These are phyloP conservation scores for Varanus salvator DNA, from an alignment of 2,113 vertebrate species.

Conservation along the genomic window DNA sequence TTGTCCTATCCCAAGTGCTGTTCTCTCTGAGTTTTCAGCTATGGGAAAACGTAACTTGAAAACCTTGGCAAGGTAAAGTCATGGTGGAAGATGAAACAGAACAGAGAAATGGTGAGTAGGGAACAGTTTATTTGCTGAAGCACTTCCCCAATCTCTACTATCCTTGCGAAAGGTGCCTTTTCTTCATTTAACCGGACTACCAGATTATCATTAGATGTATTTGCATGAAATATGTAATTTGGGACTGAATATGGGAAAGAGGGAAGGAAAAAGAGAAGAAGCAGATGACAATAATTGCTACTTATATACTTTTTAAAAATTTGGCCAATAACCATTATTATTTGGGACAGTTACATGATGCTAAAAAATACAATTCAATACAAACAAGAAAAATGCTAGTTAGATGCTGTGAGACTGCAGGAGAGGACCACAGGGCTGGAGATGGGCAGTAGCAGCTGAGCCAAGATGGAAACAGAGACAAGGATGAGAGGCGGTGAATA, in stretches of 20 bases:
- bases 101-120: neutral
- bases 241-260: neutral
- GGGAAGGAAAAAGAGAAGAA: neutral
- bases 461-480: neutral
- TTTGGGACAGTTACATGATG: too few relatives aligned
- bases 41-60: too few relatives aligned
- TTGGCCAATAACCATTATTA: too few relatives aligned
- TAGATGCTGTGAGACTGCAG: neutral
- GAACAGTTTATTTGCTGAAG: neutral
- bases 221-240: neutral
- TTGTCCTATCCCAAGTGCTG: neutral
- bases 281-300: neutral
- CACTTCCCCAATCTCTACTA: neutral
- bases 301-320: too few relatives aligned
- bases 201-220: neutral
- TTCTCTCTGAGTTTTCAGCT: neutral
- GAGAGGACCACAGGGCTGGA: too few relatives aligned
- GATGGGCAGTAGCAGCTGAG: neutral
- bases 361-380: too few relatives aligned
- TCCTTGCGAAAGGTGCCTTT: neutral
- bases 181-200: neutral
- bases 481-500: neutral
- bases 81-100: neutral
- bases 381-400: neutral
- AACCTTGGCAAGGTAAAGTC: neutral